Percentiles rank a stretch among this genome's conserved stretches.
These are phyloP conservation scores for Drosophila watanabei DNA, from an alignment of 1,140 invertebrate genomes.

Conservation along the genomic window DNA sequence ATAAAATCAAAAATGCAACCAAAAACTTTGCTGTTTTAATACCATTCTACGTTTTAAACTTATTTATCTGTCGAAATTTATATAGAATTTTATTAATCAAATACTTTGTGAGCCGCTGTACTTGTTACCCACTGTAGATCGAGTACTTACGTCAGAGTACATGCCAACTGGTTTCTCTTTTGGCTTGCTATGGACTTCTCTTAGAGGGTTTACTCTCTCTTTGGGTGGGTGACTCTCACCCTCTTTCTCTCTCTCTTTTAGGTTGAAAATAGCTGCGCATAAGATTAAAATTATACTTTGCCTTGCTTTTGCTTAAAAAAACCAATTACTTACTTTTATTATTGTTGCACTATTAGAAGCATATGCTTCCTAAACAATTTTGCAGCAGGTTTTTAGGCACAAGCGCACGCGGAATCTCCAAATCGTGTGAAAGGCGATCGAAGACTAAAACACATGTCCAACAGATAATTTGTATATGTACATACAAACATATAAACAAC, in stretches of 20 bases:
- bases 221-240: neutral
- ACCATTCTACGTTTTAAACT: neutral
- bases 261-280: slow-evolving; percentile 39
- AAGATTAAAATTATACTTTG: slow-evolving; percentile 1
- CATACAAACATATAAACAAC: neutral
- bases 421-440: slow-evolving; percentile 13
- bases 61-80: neutral
- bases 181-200: neutral
- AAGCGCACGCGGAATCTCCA: slow-evolving; percentile 1
- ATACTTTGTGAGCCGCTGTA: neutral
- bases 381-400: slow-evolving; percentile 75
- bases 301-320: neutral
- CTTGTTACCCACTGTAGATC: slow-evolving; percentile 4
- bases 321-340: slow-evolving; percentile 11
- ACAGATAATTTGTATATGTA: neutral
- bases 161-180: slow-evolving; percentile 24
- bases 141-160: slow-evolving; percentile 73
- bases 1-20: neutral
- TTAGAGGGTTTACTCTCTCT: slow-evolving; percentile 11
- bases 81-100: neutral
- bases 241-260: slow-evolving; percentile 3
- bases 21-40: neutral
- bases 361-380: slow-evolving; percentile 34
- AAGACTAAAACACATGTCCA: slow-evolving; percentile 43
- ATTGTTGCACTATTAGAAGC: neutral